Evolutionary conservation across 2,113 vertebrate species (phyloP).

Genomic region (Mungos mungo): DNA sequence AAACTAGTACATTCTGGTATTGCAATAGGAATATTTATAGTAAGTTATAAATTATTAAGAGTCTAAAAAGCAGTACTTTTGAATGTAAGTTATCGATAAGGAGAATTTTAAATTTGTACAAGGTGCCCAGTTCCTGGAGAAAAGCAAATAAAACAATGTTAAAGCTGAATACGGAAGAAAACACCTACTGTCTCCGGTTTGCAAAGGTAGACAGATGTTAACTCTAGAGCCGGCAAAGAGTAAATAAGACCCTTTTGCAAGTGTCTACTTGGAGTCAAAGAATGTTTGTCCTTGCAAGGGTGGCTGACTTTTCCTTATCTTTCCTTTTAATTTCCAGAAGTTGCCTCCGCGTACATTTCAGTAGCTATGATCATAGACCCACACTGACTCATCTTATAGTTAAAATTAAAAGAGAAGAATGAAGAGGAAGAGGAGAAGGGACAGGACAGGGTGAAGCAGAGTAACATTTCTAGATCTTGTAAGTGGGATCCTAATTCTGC

Average conservation of each 20-base stretch:
- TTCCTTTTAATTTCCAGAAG: conserved; percentile 18
- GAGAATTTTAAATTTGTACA: not conserved
- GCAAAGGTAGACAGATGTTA: not conserved
- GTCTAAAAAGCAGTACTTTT: not conserved
- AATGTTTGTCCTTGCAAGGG: not conserved
- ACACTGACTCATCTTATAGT: not conserved
- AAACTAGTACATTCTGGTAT: not conserved
- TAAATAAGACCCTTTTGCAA: not conserved
- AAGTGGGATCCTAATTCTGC: rapidly evolving
- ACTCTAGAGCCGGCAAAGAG: not conserved
- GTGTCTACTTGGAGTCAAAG: not conserved
- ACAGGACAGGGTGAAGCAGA: not conserved
- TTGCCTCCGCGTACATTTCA: not conserved
- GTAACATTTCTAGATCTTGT: not conserved
- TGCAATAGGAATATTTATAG: not conserved
- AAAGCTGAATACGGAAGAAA: not conserved
- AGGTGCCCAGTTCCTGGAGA: not conserved
- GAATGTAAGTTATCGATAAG: not conserved
- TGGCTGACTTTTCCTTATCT: not conserved
- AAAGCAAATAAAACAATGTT: not conserved
- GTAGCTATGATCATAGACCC: not conserved
- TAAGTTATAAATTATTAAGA: not conserved
- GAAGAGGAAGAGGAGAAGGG: not conserved
- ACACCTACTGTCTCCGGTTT: not conserved
- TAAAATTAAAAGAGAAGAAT: not conserved